These are phyloP conservation scores for Coccyzus lansbergi DNA, from an alignment of 2,797 vertebrate species.

Conservation along the genomic window DNA sequence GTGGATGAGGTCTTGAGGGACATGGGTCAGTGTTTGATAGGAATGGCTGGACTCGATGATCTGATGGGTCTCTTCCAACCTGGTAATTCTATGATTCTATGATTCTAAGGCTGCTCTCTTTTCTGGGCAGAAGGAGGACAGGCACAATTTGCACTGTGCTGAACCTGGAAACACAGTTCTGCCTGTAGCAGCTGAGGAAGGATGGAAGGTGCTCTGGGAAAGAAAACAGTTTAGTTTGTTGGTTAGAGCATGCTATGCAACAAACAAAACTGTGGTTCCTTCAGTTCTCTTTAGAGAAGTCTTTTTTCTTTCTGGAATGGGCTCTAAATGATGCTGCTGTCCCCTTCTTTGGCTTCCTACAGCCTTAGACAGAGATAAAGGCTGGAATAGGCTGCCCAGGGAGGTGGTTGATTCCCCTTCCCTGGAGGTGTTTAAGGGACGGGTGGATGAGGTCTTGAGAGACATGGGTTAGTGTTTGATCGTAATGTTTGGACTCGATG, in stretches of 20 bases:
- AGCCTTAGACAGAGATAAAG: background rate
- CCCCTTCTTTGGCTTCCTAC: background rate
- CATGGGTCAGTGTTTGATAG: too few relatives aligned
- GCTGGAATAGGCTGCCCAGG: rapidly evolving
- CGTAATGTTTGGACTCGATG: too few relatives aligned
- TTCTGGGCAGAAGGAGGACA: background rate
- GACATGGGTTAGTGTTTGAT: too few relatives aligned
- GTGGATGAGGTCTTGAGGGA: too few relatives aligned
- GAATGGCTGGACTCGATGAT: too few relatives aligned
- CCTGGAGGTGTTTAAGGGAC: too few relatives aligned
- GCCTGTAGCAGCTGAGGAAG: background rate
- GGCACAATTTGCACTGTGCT: background rate
- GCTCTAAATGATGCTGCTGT: background rate
- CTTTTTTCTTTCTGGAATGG: background rate
- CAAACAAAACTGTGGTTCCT: background rate
- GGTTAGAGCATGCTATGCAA: background rate
- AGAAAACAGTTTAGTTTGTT: background rate
- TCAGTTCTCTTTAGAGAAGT: background rate
- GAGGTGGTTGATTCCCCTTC: too few relatives aligned
- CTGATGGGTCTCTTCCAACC: background rate
- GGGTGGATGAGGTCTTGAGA: too few relatives aligned
- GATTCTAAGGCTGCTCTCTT: background rate
- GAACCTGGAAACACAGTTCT: background rate
- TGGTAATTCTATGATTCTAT: too few relatives aligned
- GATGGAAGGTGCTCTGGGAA: background rate